phyloP scores from a whole-genome alignment of 1,140 invertebrate species.

The Stratiolaelaps scimitus region DNA sequence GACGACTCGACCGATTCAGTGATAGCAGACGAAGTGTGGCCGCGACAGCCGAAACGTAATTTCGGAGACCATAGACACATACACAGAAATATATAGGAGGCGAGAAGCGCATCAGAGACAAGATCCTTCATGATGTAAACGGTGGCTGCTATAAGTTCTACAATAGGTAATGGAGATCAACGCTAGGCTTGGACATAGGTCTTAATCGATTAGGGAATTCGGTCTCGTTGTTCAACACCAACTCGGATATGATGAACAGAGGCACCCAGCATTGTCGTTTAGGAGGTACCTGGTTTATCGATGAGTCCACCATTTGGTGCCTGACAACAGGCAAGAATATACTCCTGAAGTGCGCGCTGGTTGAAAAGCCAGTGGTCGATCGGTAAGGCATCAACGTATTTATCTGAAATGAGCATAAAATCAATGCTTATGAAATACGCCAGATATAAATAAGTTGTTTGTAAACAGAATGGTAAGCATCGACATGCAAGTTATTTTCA shows the following conservation, averaged over 20 bases:
- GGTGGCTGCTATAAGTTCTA: too few relatives aligned
- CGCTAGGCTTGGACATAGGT: constrained; percentile 18
- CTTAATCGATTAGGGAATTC: too few relatives aligned
- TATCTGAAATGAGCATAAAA: background rate
- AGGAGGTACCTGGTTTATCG: constrained; percentile 89
- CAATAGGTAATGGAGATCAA: too few relatives aligned
- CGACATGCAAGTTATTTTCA: background rate
- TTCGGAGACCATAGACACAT: too few relatives aligned
- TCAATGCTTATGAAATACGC: constrained; percentile 9
- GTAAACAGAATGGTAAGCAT: constrained; percentile 12
- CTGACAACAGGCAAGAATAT: constrained; percentile 85
- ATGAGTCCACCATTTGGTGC: constrained; percentile 71
- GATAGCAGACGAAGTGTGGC: too few relatives aligned
- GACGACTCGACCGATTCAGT: too few relatives aligned
- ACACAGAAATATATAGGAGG: too few relatives aligned
- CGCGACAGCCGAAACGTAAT: too few relatives aligned
- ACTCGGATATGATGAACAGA: too few relatives aligned
- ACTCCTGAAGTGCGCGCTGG: constrained; percentile 78
- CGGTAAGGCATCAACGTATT: background rate
- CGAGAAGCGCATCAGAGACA: too few relatives aligned
- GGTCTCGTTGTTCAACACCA: too few relatives aligned
- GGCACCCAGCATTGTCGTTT: background rate
- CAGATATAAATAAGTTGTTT: constrained; percentile 21
- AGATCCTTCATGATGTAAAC: too few relatives aligned
- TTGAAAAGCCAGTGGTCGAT: constrained; percentile 57